Evolutionary conservation across 2,888 invertebrate species (phyloP), one percentile per base, ranked within the genome.

Genomic region (Melinaea menophilus): DNA sequence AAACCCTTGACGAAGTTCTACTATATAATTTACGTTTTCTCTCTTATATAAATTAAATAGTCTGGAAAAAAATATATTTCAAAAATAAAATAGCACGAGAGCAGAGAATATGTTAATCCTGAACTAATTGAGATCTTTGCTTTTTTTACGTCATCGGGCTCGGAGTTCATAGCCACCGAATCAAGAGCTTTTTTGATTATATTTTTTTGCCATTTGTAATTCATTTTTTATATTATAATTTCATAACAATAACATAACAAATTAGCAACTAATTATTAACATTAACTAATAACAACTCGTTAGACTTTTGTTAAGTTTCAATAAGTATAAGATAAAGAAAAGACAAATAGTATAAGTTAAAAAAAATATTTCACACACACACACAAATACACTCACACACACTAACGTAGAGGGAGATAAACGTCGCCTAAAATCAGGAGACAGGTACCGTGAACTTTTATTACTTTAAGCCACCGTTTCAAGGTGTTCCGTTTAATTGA

Each of bases 401-500:
- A 41, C 3, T 9, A 7, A 41, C 9, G 3, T 41, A 9, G 3
- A 59, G 61, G 57, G 64, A 63, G 56, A 69, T 70, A 72, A 66
- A 74, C 71, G 71, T 77, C 78, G 76, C 7, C 22, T 51, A 51
- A 31, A 51, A 31, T 51, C 31, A 51, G 31, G 31, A 31, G 31
- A 31, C 31, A 22, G 31, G 51, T 51, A 51, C 22, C 9, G 51
- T 51, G 48, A 77, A 79, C 71, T 72, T 77, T 76, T 79, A 77
- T 77, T 77, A 75, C 75, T 68, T 72, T 71, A 72, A 76, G 75
- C 71, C 73, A 71, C 61, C 73, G 72, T 73, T 74, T 69, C 72
- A 61, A 69, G 68, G 69, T 73, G 73, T 77, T 76, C 75, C 68
- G 69, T 73, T 76, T 81, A 81, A 81, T 81, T 82, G 77, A 77